A percentile compares a stretch with the other conserved stretches of the same genome.
These are phyloP conservation scores for Drosophila sproati DNA, from an alignment of 1,140 invertebrate genomes.

Conservation along the genomic window DNA sequence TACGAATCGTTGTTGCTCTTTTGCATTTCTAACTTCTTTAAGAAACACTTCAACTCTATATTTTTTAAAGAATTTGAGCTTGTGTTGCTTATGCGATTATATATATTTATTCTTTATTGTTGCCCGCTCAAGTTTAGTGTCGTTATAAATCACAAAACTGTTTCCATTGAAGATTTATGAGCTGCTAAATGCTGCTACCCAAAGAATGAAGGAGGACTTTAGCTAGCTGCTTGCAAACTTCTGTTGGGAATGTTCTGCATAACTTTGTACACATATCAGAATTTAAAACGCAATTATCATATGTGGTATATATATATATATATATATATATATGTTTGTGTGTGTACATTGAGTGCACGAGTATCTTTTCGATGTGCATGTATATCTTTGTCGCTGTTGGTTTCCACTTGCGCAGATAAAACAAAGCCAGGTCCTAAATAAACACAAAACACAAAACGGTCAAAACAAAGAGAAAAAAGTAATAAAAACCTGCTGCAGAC, in stretches of 20 bases:
- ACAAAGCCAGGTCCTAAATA: constrained; percentile 74
- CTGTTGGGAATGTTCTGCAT: constrained; percentile 21
- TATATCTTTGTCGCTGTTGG: constrained; percentile 40
- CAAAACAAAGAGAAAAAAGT: constrained; percentile 34
- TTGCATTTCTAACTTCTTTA: no score
- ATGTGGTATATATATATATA: constrained; percentile 33
- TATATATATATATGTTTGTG: constrained; percentile 7
- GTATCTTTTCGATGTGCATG: neutral
- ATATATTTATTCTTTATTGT: constrained; percentile 22
- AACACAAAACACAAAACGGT: constrained; percentile 57
- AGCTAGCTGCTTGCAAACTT: neutral
- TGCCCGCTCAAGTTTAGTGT: constrained; percentile 44
- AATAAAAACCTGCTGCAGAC: constrained; percentile 54
- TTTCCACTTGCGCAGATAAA: constrained; percentile 71
- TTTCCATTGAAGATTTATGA: constrained; percentile 76
- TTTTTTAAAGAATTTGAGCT: neutral
- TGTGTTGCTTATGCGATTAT: constrained; percentile 4
- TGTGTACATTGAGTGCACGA: neutral
- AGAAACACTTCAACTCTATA: neutral
- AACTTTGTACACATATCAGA: constrained; percentile 58
- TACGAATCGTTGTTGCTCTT: no score
- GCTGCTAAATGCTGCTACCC: constrained; percentile 72
- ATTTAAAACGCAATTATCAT: constrained; percentile 71
- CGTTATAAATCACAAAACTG: constrained; percentile 70
- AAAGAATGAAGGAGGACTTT: constrained; percentile 28